These are phyloP conservation scores for Mythimna pallens DNA, from an alignment of 2,888 invertebrate species.

Conservation along the genomic window DNA sequence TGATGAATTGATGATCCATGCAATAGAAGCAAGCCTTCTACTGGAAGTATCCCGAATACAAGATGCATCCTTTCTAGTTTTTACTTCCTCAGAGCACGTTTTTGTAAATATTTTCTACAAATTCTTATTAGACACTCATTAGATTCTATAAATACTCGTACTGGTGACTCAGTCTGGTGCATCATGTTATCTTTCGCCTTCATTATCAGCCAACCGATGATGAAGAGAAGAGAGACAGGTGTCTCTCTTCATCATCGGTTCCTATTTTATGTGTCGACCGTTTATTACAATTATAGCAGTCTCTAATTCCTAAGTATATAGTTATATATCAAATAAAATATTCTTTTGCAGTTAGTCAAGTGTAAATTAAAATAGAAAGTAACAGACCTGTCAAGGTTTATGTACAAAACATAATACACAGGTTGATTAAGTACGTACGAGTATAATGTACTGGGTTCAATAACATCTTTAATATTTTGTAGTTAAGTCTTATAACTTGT, in stretches of 20 bases:
- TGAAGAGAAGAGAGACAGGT: too few relatives aligned
- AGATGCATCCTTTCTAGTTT: background rate
- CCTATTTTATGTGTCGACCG: background rate
- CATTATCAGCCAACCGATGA: background rate
- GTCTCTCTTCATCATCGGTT: background rate
- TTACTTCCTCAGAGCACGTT: background rate
- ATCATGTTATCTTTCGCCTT: background rate
- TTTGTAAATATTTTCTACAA: background rate
- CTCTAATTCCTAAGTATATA: constrained; percentile 6
- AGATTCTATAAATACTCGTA: background rate
- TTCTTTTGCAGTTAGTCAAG: constrained; percentile 43
- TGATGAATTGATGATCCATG: background rate
- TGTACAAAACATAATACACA: constrained; percentile 31
- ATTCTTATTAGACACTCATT: background rate
- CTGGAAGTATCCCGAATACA: background rate
- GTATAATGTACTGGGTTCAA: constrained; percentile 4
- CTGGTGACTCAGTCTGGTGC: background rate
- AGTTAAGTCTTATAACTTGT: constrained; percentile 1
- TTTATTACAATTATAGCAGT: background rate
- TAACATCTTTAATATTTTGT: constrained; percentile 17
- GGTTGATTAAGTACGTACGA: constrained; percentile 13
- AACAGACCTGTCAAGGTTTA: constrained; percentile 52
- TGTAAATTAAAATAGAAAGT: constrained; percentile 60
- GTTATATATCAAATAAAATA: constrained; percentile 18
- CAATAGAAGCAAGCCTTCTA: background rate